Evolutionary conservation across 2,113 vertebrate species (phyloP).

Genomic region (Collichthys lucidus): DNA sequence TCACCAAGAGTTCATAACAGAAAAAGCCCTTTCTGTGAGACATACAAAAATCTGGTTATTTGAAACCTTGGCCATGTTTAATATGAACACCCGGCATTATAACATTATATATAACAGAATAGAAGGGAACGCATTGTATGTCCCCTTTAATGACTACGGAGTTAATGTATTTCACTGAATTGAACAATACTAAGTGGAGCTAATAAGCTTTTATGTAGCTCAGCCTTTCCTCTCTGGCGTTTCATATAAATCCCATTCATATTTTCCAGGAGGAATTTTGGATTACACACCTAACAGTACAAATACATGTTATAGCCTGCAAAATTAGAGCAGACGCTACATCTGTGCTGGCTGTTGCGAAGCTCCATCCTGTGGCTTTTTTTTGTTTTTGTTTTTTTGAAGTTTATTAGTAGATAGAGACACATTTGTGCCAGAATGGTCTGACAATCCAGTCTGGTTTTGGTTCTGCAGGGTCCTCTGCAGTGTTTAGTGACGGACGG

Average conservation of each 20-base stretch:
- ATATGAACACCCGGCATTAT: too few species aligned
- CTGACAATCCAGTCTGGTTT: constrained; percentile 31
- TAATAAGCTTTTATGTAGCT: neutral
- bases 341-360: neutral
- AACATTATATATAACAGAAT: too few species aligned
- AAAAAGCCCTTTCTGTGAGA: too few species aligned
- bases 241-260: constrained; percentile 35
- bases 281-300: constrained; percentile 21
- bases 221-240: neutral
- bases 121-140: too few species aligned
- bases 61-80: too few species aligned
- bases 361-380: constrained; percentile 17
- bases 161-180: neutral
- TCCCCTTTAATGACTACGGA: neutral
- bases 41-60: too few species aligned
- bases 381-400: constrained; percentile 9
- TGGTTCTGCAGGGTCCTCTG: constrained; percentile 48
- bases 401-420: constrained; percentile 20
- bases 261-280: constrained; percentile 41
- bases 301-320: constrained; percentile 45
- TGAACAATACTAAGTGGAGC: neutral
- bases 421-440: constrained; percentile 14
- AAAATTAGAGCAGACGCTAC: constrained; percentile 21
- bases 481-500: constrained; percentile 43
- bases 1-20: too few species aligned